Evolutionary conservation across 2,113 vertebrate species (phyloP).

Genomic region (Saccopteryx leptura): DNA sequence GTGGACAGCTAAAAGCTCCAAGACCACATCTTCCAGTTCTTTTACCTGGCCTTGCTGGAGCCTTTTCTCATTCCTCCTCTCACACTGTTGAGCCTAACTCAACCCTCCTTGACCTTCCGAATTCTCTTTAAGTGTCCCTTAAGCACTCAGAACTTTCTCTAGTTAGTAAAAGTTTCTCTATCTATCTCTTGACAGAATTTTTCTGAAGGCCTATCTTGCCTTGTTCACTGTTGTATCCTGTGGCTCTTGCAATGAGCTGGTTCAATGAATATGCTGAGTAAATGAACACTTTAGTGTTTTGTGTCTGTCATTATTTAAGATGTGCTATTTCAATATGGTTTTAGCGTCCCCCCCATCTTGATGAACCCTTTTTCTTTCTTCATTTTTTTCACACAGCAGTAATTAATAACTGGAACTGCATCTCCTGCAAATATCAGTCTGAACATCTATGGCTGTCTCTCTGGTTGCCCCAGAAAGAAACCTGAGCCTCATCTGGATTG

Average conservation of each 20-base stretch:
- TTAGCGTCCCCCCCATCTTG: neutral
- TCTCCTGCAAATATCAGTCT: neutral
- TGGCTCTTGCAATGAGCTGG: neutral
- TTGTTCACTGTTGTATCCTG: neutral
- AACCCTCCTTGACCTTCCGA: neutral
- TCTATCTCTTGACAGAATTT: neutral
- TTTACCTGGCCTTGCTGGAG: neutral
- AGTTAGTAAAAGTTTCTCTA: neutral
- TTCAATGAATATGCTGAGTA: neutral
- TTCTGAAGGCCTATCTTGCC: neutral
- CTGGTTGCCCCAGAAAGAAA: neutral
- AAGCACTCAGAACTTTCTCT: neutral
- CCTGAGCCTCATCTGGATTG: neutral
- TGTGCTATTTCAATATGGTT: neutral
- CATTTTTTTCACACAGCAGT: neutral
- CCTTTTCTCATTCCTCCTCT: neutral
- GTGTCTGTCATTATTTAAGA: neutral
- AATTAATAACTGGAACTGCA: neutral
- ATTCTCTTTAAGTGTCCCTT: neutral
- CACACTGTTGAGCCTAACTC: neutral
- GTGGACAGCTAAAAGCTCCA: neutral
- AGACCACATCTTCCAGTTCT: neutral
- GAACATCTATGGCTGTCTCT: neutral
- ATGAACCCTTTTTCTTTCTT: neutral
- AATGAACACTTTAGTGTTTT: neutral